Percentiles rank a stretch among this genome's conserved stretches.
phyloP scores from a whole-genome alignment of 2,888 invertebrate genomes.

The Tortrix viridana region DNA sequence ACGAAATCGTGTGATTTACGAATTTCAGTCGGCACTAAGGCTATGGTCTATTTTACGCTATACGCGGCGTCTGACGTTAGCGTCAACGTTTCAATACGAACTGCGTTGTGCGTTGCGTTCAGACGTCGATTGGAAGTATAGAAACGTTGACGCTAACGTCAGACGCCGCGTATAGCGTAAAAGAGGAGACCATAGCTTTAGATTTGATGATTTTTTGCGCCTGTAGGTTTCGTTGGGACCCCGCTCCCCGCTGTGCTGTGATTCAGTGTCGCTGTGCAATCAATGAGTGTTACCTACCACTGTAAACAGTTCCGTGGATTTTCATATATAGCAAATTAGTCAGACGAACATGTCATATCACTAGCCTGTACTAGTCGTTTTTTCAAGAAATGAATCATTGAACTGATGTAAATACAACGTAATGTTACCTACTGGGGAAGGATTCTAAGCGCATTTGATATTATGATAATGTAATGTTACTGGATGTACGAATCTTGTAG shows the following conservation, averaged over 20 bases:
- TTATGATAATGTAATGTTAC: background rate
- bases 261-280: slow-evolving; percentile 19
- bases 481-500: background rate
- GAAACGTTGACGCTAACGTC: too few species aligned
- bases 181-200: too few species aligned
- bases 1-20: background rate
- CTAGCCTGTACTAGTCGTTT: too few species aligned
- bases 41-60: too few species aligned
- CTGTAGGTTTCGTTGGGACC: slow-evolving; percentile 20
- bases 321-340: background rate
- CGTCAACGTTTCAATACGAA: too few species aligned
- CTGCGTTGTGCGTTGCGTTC: too few species aligned
- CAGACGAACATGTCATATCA: background rate
- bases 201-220: background rate
- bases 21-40: background rate
- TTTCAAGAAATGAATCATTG: too few species aligned
- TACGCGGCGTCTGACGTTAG: too few species aligned
- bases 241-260: slow-evolving; percentile 13
- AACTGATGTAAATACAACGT: too few species aligned
- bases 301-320: slow-evolving; percentile 15
- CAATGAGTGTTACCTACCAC: slow-evolving; percentile 5
- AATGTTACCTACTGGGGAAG: too few species aligned
- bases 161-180: too few species aligned
- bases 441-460: background rate
- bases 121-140: too few species aligned